phyloP scores from a whole-genome alignment of 2,113 vertebrate species.

The Oreochromis tanganicae region DNA sequence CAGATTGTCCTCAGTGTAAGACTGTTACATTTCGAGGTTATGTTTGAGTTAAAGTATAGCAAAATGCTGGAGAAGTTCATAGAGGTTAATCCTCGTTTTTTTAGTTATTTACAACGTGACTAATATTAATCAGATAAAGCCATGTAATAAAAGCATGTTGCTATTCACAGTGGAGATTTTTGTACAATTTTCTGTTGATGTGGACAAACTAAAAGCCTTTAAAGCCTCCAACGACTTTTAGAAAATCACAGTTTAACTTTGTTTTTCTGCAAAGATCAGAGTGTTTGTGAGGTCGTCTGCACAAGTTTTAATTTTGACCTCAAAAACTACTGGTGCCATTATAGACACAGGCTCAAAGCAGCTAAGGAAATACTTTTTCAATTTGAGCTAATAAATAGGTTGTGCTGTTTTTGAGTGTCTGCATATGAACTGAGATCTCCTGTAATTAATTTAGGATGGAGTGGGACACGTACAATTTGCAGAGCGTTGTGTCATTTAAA shows the following conservation, averaged over 20 bases:
- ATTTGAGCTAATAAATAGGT: not conserved
- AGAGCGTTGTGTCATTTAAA: not conserved
- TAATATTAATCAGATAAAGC: not conserved
- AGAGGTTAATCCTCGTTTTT: not conserved
- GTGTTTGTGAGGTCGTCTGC: not conserved
- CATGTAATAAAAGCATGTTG: not conserved
- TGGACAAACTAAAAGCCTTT: not conserved
- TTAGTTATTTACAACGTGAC: not conserved
- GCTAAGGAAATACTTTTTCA: not conserved
- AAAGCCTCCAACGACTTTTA: not conserved
- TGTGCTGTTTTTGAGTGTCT: not conserved
- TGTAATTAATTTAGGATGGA: not conserved
- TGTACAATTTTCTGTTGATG: not conserved
- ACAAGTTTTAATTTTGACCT: not conserved
- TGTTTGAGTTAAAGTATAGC: not conserved
- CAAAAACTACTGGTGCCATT: not conserved
- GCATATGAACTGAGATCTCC: not conserved
- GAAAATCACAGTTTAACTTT: not conserved
- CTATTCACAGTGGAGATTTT: not conserved
- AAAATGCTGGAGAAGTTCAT: not conserved
- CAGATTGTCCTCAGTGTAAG: constrained; percentile 1
- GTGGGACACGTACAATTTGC: not conserved
- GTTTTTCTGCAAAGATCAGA: not conserved
- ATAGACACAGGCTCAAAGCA: not conserved
- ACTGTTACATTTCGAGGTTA: not conserved